Conservation (phyloP, 2,888 invertebrate genomes). For the Schizotus pectinicornis region DNA sequence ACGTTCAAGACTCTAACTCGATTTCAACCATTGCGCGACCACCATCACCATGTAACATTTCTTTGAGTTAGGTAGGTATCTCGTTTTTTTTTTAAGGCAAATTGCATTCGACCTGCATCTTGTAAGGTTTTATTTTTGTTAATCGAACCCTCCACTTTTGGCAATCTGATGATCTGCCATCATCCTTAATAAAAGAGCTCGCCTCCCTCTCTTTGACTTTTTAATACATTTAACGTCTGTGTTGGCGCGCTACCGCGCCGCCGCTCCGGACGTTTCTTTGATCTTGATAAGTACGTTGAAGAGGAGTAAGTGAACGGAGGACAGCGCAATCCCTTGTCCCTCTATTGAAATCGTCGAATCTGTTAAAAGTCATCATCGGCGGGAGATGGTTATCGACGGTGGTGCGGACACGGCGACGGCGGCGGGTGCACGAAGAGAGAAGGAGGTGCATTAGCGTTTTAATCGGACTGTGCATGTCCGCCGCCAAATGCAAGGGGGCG, state of each 20-base stretch:
- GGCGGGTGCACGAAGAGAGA: too few relatives aligned
- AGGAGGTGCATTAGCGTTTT: slow-evolving; percentile 32
- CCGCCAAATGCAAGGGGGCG: slow-evolving; percentile 36
- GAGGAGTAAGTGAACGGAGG: neutral
- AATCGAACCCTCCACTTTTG: too few relatives aligned
- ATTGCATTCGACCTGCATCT: too few relatives aligned
- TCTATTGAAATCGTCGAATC: slow-evolving; percentile 5
- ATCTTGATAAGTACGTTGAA: slow-evolving; percentile 28
- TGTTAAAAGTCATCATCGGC: slow-evolving; percentile 29
- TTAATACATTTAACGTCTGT: slow-evolving; percentile 12
- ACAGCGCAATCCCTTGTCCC: slow-evolving; percentile 7
- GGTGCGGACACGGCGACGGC: slow-evolving; percentile 26
- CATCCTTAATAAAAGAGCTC: too few relatives aligned
- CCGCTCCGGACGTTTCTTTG: slow-evolving; percentile 24
- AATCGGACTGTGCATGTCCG: slow-evolving; percentile 24
- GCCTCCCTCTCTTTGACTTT: neutral
- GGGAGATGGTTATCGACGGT: slow-evolving; percentile 24
- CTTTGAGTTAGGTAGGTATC: too few relatives aligned
- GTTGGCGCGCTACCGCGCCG: slow-evolving; percentile 24
- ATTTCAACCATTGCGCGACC: too few relatives aligned
- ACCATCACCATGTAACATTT: too few relatives aligned
- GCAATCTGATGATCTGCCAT: too few relatives aligned
- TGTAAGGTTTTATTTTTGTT: too few relatives aligned
- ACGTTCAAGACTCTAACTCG: too few relatives aligned
- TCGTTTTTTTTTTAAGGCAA: too few relatives aligned